Evolutionary conservation across 2,113 vertebrate genomes (phyloP), one percentile per base, ranked within the genome.

Genomic region (Macquaria ambigua): DNA sequence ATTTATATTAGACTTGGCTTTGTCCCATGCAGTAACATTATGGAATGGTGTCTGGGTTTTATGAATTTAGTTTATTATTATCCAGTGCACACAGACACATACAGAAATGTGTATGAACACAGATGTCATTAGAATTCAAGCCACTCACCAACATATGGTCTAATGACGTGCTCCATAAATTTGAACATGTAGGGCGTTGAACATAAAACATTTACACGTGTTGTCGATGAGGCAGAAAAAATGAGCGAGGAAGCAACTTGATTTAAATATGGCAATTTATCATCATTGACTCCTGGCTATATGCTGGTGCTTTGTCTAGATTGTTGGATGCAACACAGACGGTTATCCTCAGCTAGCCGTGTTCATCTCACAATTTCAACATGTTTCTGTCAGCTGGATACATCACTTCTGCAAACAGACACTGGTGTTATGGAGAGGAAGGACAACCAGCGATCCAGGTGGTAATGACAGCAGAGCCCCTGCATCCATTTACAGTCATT

Each of bases 101-200:
- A 55, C 62, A 68, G 5, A 62, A 15, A 34, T 9, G 55, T 58
- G 12, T 7, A 31, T 55, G 12, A 23, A 28, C 64, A 72, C 53
- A 11, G 21, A 87, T 68, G 67, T 43, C 39, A 68, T 84, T 72
- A 82, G 61, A 67, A 89, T 77, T 80, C 70, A 67, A 58, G 48
- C 2, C 70, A 12, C 68, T 77, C 62, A 5, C 73, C 8, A 10
- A 52, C 88, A 82, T 69, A 75, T 34, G 66, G 34, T 79, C 79
- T 66, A 83, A 91, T 87, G 88, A 90, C 59, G 41, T 52, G 79
- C 74, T 82, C 62, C 79, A 90, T 92, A 82, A 92, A 88, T 77
- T 77, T 80, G 1, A 82, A 81, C 74, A 75, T 77, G 70, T 6
- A 55, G 61, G 70, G 37, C 0, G 55, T 69, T 20, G 34, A 76